Base-by-base conservation (phyloP, 2,888 invertebrate species). In the Epistrophe eligans region DNA sequence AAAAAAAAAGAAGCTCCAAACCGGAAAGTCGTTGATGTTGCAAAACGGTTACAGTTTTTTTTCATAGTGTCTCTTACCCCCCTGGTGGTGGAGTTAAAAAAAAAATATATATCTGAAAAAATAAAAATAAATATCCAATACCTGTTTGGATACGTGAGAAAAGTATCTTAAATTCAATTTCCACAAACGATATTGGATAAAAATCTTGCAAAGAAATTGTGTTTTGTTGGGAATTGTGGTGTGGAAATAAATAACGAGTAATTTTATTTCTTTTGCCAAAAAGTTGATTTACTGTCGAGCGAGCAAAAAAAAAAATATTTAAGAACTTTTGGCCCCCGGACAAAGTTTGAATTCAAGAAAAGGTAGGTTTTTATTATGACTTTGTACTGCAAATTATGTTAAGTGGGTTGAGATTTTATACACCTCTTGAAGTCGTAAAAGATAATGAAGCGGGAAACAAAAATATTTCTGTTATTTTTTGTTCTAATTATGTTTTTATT, bases 151-250 rank as follows among this genome's bases (percentile, higher is more conserved):
- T 50, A 50, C 32, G 48, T 40, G 57, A 50, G 72, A 76, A 79
- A 76, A 67, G 77, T 85, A 77, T 81, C 55, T 70, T 15, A 70
- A 77, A 81, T 73, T 82, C 52, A 85, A 82, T 79, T 82, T 52
- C 32, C 66, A 55, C 60, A 73, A 57, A 13, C 17, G 38, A 58
- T 35, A 6, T 43, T 45, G 24, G 52, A 66, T 43, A 28, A 50
- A 35, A 62, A 50, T 60, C 50, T 70, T 55, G 43, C 72, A 71
- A 48, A 9, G 17, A 64, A 64, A 64, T 52, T 64, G 50, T 57
- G 52, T 79, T 60, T 40, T 7, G 40, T 67, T 38, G 17, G 24
- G 15, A 24, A 28, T 70, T 40, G 15, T 55, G 24, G 52, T 28
- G 52, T 70, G 24, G 19, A 70, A 66, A 48, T 48, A 66, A n/a